Base-by-base conservation (phyloP, 1,140 invertebrate genomes). In the Drosophila nigromelanica region DNA sequence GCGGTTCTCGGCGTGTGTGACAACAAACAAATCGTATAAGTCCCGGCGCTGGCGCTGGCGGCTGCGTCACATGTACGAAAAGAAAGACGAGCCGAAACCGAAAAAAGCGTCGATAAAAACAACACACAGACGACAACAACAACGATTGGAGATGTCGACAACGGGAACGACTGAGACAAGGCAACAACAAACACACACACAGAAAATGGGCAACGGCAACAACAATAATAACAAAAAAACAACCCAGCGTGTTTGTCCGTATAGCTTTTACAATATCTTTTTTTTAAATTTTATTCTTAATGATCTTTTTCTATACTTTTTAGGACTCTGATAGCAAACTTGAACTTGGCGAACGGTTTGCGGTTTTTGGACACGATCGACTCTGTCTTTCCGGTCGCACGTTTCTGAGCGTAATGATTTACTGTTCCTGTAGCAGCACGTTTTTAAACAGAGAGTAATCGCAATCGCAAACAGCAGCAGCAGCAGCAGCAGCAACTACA, bases 361-460 rank as follows among this genome's bases (percentile, higher is more conserved):
- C 47, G 47, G 33, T 11, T 18, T 54, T 10, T 52, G 14, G 62
- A 73, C 12, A 40, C 70, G 70, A 43, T 52, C 59, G 56, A 14
- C 62, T 24, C 8, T 42, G 43, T 69, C 51, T 63, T 68, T 68
- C 56, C 81, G 73, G 64, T 76, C 75, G 83, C 83, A 87, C 83
- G 83, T 89, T 87, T 89, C 80, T 59, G 56, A 79, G 66, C 78
- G 73, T 63, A 87, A 89, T 89, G 85, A 86, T 89, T 87, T 87
- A 89, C 83, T 80, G 80, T 89, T 89, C 73, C 80, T 83, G 64
- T 12, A 51, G 69, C 70, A 89, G 83, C 83, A 89, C 83, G 83
- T 89, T 89, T 89, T 87, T 89, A 86, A 85, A 73, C 77, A 47
- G 48, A 87, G 76, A 80, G 78, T 56, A 43, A 52, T 69, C 64